A percentile compares a stretch with the other conserved stretches of the same genome.
phyloP scores from a whole-genome alignment of 23 tunicate genomes.

The Ciona savignyi region DNA sequence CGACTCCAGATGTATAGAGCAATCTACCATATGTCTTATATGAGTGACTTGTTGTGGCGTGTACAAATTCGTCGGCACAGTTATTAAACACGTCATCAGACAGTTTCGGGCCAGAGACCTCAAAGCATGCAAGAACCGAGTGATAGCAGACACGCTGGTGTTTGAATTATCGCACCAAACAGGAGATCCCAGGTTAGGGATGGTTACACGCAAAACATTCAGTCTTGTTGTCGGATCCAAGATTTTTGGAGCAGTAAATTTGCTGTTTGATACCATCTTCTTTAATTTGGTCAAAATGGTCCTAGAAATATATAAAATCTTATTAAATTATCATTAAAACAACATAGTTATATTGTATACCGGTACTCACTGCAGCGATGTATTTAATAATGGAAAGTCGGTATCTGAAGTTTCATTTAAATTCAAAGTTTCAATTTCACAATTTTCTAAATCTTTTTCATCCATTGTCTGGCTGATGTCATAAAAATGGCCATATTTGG shows the following conservation, averaged over 20 bases:
- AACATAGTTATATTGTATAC: no score
- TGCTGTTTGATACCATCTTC: background rate
- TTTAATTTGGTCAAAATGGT: constrained; percentile 11
- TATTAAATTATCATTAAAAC: no score
- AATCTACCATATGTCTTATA: constrained; percentile 54
- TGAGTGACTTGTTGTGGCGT: constrained; percentile 16
- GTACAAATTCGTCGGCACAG: constrained; percentile 61
- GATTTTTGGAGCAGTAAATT: constrained; percentile 1
- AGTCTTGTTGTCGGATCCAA: constrained; percentile 12
- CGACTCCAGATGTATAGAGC: constrained; percentile 45
- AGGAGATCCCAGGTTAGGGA: constrained; percentile 68
- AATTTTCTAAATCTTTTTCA: constrained; percentile 3
- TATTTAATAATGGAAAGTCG: background rate
- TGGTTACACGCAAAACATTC: constrained; percentile 53
- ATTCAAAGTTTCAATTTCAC: constrained; percentile 7
- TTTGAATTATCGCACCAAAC: constrained; percentile 32
- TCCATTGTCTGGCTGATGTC: constrained; percentile 71
- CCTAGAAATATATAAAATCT: constrained; percentile 18
- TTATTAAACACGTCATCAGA: constrained; percentile 36
- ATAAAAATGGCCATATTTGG: constrained; percentile 78
- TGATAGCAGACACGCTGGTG: constrained; percentile 8
- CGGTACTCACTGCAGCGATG: no score
- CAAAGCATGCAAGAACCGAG: constrained; percentile 48
- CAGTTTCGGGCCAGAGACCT: constrained; percentile 55
- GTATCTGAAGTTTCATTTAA: background rate